These are phyloP conservation scores for Florisuga fusca DNA, from an alignment of 2,797 vertebrate species.

Conservation along the genomic window DNA sequence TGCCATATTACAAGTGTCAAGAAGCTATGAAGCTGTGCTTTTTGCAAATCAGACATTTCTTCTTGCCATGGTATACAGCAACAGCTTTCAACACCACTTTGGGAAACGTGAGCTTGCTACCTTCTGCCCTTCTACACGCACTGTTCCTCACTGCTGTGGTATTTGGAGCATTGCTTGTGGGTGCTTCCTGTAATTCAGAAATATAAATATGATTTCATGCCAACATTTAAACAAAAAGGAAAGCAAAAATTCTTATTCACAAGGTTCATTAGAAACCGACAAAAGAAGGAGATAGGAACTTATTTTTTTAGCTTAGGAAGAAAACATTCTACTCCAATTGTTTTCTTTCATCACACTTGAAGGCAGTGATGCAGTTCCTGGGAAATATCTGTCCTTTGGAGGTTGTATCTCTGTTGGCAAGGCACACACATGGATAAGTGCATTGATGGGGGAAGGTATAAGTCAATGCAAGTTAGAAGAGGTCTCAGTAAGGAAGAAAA, in stretches of 20 bases:
- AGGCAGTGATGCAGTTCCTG: not conserved
- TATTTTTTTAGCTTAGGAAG: not conserved
- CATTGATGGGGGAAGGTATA: not conserved
- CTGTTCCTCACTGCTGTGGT: not conserved
- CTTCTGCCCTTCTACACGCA: not conserved
- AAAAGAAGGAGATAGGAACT: not conserved
- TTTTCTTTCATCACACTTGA: not conserved
- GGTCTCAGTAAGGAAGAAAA: not conserved
- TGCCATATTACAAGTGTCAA: not conserved
- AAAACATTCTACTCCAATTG: not conserved
- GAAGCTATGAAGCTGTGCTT: not conserved
- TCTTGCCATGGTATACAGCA: not conserved
- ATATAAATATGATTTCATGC: not conserved
- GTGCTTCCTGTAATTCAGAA: not conserved
- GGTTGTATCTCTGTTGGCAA: not conserved
- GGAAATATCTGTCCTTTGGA: not conserved
- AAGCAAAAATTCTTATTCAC: not conserved
- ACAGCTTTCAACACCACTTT: constrained; percentile 9
- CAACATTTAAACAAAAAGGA: not conserved
- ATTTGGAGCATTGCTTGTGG: not conserved
- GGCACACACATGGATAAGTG: not conserved
- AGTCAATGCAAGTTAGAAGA: not conserved
- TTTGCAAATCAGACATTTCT: not conserved
- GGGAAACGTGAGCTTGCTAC: not conserved
- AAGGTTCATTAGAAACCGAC: not conserved